phyloP scores from a whole-genome alignment of 1,140 invertebrate species.

The Formica exsecta region DNA sequence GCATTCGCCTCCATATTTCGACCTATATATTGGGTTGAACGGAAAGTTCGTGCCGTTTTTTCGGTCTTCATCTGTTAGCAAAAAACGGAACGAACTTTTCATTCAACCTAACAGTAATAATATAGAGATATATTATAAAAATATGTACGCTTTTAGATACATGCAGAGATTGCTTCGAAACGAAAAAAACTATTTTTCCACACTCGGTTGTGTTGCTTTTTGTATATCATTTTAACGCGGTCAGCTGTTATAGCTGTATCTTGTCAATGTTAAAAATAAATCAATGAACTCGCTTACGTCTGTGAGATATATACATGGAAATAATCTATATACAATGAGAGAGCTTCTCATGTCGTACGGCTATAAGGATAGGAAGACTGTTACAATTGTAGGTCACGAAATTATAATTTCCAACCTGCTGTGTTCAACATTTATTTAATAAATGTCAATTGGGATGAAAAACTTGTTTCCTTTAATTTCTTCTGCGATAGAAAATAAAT shows the following conservation, averaged over 20 bases:
- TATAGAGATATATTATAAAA: neutral
- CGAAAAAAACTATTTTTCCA: neutral
- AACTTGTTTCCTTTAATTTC: neutral
- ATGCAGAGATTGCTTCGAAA: neutral
- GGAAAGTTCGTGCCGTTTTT: no score
- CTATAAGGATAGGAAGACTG: neutral
- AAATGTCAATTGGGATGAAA: constrained; percentile 38
- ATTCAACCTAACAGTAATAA: neutral
- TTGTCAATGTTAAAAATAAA: constrained; percentile 32
- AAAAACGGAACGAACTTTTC: no score
- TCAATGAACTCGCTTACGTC: constrained; percentile 19
- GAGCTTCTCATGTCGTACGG: constrained; percentile 3
- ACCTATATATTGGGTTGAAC: no score
- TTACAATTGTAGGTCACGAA: constrained; percentile 9
- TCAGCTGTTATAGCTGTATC: neutral
- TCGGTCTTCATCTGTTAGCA: no score
- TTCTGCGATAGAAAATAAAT: neutral
- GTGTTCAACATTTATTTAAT: constrained; percentile 45
- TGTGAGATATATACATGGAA: constrained; percentile 9
- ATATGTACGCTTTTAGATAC: neutral
- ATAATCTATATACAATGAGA: constrained; percentile 29
- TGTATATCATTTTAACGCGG: neutral
- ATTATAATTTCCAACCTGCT: constrained; percentile 38
- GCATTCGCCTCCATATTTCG: neutral
- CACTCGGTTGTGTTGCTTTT: neutral